Conservation (phyloP, 2,113 vertebrate genomes). For the Passer montanus region DNA sequence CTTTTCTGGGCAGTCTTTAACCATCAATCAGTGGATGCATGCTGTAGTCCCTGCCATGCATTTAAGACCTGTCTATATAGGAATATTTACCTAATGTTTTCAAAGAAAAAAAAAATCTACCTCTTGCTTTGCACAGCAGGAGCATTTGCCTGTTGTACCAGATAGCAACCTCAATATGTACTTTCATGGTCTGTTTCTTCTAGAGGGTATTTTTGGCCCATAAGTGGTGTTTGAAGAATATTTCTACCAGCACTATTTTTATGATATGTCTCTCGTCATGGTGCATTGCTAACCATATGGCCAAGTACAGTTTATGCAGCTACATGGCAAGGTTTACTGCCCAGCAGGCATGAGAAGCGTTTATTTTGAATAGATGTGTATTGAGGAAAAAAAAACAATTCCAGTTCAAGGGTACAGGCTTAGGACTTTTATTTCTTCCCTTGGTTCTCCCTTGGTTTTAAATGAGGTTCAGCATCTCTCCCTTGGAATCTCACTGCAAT, state of each 20-base stretch:
- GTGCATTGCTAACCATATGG: background rate
- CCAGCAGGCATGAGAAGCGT: background rate
- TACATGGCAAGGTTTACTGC: background rate
- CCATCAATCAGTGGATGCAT: background rate
- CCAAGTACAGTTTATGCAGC: background rate
- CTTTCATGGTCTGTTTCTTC: conserved; percentile 6
- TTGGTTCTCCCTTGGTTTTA: conserved; percentile 1
- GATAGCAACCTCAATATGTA: conserved; percentile 25
- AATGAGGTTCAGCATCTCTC: conserved; percentile 9
- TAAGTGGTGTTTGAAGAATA: conserved; percentile 9
- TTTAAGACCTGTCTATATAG: background rate
- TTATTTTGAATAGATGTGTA: background rate
- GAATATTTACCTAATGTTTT: conserved; percentile 31
- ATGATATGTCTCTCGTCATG: background rate
- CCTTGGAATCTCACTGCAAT: conserved; percentile 5
- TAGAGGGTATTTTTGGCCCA: conserved; percentile 8
- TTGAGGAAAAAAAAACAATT: background rate
- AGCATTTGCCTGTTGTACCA: background rate
- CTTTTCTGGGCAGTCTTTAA: background rate
- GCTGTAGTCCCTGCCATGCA: background rate
- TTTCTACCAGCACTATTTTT: conserved; percentile 24
- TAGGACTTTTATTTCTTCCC: background rate
- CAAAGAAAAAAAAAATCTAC: background rate
- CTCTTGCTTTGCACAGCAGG: conserved; percentile 36
- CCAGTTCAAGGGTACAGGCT: background rate